Base-by-base conservation (phyloP, 2,113 vertebrate species). In the Ailuropoda melanoleuca region DNA sequence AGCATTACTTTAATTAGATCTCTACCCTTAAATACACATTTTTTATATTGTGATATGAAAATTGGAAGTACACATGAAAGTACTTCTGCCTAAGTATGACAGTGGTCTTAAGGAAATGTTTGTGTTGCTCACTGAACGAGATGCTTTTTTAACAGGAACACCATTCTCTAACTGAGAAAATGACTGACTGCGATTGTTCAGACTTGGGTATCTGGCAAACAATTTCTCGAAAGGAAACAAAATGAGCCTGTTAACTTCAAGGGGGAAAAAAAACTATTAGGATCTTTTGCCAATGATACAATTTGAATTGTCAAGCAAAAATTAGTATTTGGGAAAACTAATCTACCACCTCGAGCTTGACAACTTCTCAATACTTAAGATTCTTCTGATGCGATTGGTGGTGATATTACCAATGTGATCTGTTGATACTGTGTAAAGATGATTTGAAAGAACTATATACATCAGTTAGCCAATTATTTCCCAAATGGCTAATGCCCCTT, bases 401-500 rank as follows among this genome's bases (percentile, higher is more conserved):
- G 1, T 60, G 4, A 58, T 53, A n/a, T 46, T 84, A 74, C 23
- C 88, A 95, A 84, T 60, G 34, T 88, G 24, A 34, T 60, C 43
- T 75, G 43, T 85, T 62, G 6, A 75, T 62, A 55, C 55, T 88
- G 13, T 56, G 23, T 50, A 82, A 88, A 92, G 10, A 77, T 77
- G 23, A 77, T 43, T 92, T 89, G 78, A 86, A 93, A 78, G 55
- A 68, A n/a, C 24, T 74, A n/a, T 53, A 72, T 86, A 94, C 37
- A 77, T 94, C 88, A 86, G 60, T 62, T 34, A 85, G 85, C 53
- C 8, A 89, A 53, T 86, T 78, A 56, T 70, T 96, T 92, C 88
- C 31, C 58, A 94, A 83, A 82, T 72, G 50, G 4, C 21, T 46
- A 62, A 29, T 86, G 56, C 6, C 3, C 5, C 4, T 18, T 62